phyloP scores from a whole-genome alignment of 2,888 invertebrate species.

The Macrophya alboannulata region DNA sequence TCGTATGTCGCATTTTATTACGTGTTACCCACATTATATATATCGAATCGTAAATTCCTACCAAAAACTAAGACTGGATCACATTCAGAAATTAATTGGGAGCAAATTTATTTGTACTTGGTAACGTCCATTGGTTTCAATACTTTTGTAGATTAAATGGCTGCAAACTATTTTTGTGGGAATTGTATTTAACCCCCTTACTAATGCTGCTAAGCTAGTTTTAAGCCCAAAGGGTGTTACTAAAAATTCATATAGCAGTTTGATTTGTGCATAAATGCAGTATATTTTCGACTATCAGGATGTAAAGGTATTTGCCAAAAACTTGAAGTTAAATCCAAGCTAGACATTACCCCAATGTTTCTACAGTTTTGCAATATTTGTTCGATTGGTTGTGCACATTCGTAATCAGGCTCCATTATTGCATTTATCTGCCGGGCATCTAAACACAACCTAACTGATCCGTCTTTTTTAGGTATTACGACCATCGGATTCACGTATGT shows the following conservation, averaged over 20 bases:
- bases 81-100: no score
- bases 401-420: conserved; percentile 51
- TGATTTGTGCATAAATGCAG: conserved; percentile 52
- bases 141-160: no score
- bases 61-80: no score
- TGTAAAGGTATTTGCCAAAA: conserved; percentile 64
- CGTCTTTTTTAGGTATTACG: conserved; percentile 57
- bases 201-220: conserved; percentile 52
- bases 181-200: conserved; percentile 33
- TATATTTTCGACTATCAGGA: conserved; percentile 54
- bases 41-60: no score
- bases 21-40: no score
- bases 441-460: not conserved
- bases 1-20: no score
- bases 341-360: conserved; percentile 53
- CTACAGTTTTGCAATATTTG: conserved; percentile 53
- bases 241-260: conserved; percentile 57
- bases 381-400: conserved; percentile 50
- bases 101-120: no score
- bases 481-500: conserved; percentile 50
- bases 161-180: no score
- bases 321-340: conserved; percentile 60
- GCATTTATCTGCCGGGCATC: conserved; percentile 51
- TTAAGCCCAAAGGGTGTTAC: conserved; percentile 57
- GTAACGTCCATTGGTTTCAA: no score